Evolutionary conservation across 2,888 invertebrate genomes (phyloP).

Genomic region (Empis livida): DNA sequence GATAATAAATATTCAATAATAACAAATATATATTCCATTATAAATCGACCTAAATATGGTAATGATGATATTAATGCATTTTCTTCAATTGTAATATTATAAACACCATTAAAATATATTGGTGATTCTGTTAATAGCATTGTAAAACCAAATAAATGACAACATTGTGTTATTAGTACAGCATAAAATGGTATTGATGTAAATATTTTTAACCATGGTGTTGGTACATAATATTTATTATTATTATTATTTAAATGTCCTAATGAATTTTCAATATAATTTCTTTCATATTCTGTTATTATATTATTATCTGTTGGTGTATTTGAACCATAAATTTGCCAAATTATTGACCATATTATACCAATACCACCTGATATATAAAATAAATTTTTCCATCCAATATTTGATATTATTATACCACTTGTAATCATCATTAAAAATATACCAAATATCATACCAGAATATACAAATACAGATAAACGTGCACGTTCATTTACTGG

Average conservation of each 20-base stretch:
- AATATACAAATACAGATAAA: conserved; percentile 42
- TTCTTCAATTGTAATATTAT: conserved; percentile 46
- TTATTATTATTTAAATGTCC: conserved; percentile 14
- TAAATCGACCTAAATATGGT: conserved; percentile 42
- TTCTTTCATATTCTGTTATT: conserved; percentile 42
- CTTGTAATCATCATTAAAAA: conserved; percentile 49
- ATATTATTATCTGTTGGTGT: conserved; percentile 41
- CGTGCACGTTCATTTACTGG: conserved; percentile 50
- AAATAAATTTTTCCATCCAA: conserved; percentile 56
- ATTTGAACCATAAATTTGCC: conserved; percentile 44
- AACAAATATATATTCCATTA: conserved; percentile 37
- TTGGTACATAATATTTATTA: conserved; percentile 24
- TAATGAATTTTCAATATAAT: conserved; percentile 43
- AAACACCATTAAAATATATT: conserved; percentile 49
- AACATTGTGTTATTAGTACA: conserved; percentile 42
- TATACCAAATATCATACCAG: conserved; percentile 54
- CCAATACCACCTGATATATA: conserved; percentile 44
- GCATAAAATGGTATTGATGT: conserved; percentile 51
- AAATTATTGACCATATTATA: conserved; percentile 40
- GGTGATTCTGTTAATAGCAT: conserved; percentile 57
- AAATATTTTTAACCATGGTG: conserved; percentile 51
- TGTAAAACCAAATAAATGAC: conserved; percentile 59
- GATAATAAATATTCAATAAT: conserved; percentile 34
- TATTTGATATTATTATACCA: conserved; percentile 42
- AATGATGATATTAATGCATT: conserved; percentile 40